Conservation (phyloP, 2,797 vertebrate genomes). For the Sarcoramphus papa region DNA sequence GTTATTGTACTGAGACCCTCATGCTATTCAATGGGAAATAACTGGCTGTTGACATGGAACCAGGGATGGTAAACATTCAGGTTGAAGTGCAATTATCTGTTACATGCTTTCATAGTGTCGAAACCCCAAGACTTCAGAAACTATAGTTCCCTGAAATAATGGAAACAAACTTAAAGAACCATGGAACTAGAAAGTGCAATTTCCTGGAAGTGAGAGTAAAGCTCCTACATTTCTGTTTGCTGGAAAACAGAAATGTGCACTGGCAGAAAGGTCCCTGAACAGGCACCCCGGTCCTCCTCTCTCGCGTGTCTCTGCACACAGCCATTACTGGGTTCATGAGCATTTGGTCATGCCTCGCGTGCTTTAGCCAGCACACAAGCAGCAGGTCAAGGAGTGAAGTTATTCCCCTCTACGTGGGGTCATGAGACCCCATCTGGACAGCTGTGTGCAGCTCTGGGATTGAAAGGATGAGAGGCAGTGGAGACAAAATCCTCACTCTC, state of each 20-base stretch:
- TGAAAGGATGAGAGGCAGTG: background rate
- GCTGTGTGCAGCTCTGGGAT: background rate
- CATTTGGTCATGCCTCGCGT: rapidly evolving
- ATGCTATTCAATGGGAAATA: background rate
- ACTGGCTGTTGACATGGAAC: background rate
- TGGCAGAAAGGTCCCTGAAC: background rate
- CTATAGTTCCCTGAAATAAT: background rate
- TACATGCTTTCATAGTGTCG: rapidly evolving
- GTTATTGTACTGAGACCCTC: background rate
- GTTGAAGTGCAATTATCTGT: background rate
- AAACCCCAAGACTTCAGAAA: background rate
- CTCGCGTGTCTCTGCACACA: rapidly evolving
- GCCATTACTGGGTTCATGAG: rapidly evolving
- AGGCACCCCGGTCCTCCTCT: background rate
- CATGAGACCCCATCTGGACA: background rate
- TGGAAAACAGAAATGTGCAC: background rate
- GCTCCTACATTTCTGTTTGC: background rate
- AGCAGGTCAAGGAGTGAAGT: background rate
- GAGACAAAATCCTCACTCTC: background rate
- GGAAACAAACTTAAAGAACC: background rate
- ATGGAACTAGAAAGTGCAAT: background rate
- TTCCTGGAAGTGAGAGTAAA: background rate
- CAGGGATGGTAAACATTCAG: background rate
- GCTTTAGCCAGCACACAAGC: too few relatives aligned
- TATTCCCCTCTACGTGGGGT: background rate